Evolutionary conservation across 2,888 invertebrate genomes (phyloP).

Genomic region (Octodonta nipae): DNA sequence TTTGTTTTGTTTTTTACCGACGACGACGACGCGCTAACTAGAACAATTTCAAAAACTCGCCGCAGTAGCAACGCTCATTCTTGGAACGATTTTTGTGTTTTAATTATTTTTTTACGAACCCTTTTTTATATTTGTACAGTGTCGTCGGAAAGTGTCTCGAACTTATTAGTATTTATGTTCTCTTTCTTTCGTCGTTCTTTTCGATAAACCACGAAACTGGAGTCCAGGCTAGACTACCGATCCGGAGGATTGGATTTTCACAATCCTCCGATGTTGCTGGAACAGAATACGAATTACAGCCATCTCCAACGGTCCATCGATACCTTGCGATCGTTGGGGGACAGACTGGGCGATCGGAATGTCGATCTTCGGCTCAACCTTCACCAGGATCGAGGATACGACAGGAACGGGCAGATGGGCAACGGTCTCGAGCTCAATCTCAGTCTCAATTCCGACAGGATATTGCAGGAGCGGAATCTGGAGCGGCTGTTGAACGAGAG

Average conservation of each 20-base stretch:
- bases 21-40: conserved; percentile 12
- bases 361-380: conserved; percentile 32
- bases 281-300: conserved; percentile 31
- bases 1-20: conserved; percentile 19
- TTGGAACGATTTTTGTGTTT: no score
- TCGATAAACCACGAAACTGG: conserved; percentile 28
- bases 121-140: conserved; percentile 7
- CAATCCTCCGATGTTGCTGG: conserved; percentile 29
- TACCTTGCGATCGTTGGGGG: conserved; percentile 33
- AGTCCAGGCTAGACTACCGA: conserved; percentile 35
- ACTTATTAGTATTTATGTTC: conserved; percentile 6
- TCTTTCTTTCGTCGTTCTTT: no score
- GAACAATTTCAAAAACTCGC: conserved; percentile 10
- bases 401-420: conserved; percentile 20
- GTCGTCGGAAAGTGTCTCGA: conserved; percentile 6
- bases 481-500: conserved; percentile 30
- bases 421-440: conserved; percentile 30
- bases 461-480: conserved; percentile 28
- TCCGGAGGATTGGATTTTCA: conserved; percentile 35
- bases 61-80: no score
- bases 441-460: conserved; percentile 26
- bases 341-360: conserved; percentile 33
- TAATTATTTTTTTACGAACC: no score
- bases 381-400: conserved; percentile 18
- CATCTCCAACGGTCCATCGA: conserved; percentile 35